Evolutionary conservation across 2,888 invertebrate genomes (phyloP).

Genomic region (Spodoptera exigua): DNA sequence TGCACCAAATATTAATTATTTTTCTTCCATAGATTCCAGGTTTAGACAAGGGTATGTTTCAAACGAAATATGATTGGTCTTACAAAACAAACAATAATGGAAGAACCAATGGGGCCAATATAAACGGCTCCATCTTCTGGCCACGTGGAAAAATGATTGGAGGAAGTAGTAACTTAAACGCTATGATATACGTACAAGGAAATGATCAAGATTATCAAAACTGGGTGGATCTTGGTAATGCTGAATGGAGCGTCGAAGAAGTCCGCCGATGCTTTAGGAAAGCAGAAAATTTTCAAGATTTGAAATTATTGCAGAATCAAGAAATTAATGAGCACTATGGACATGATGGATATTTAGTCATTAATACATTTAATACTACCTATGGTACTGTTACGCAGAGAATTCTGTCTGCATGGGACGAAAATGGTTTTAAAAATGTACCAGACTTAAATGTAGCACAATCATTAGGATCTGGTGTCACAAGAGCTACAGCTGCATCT

Average conservation of each 20-base stretch:
- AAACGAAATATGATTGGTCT: constrained; percentile 92
- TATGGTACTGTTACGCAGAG: constrained; percentile 66
- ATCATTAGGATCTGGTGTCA: constrained; percentile 81
- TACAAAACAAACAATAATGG: constrained; percentile 94
- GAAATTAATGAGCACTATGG: constrained; percentile 72
- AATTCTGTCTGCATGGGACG: constrained; percentile 76
- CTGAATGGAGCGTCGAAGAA: constrained; percentile 87
- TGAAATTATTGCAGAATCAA: constrained; percentile 57
- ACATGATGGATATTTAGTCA: constrained; percentile 77
- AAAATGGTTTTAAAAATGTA: constrained; percentile 77
- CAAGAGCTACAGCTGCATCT: constrained; percentile 79
- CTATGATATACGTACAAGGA: constrained; percentile 89
- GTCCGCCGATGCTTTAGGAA: constrained; percentile 85
- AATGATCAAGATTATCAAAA: constrained; percentile 82
- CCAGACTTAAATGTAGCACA: constrained; percentile 78
- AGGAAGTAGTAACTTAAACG: constrained; percentile 88
- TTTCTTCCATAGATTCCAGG: constrained; percentile 65
- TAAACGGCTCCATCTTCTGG: constrained; percentile 78
- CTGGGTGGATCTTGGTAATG: constrained; percentile 88
- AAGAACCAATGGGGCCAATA: constrained; percentile 91
- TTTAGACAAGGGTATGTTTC: constrained; percentile 45
- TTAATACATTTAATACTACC: constrained; percentile 82
- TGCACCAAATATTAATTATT: too few relatives aligned
- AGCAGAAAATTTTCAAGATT: constrained; percentile 81
- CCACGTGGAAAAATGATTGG: constrained; percentile 91